Evolutionary conservation across 2,113 vertebrate species (phyloP).

Genomic region (Ascaphus truei): DNA sequence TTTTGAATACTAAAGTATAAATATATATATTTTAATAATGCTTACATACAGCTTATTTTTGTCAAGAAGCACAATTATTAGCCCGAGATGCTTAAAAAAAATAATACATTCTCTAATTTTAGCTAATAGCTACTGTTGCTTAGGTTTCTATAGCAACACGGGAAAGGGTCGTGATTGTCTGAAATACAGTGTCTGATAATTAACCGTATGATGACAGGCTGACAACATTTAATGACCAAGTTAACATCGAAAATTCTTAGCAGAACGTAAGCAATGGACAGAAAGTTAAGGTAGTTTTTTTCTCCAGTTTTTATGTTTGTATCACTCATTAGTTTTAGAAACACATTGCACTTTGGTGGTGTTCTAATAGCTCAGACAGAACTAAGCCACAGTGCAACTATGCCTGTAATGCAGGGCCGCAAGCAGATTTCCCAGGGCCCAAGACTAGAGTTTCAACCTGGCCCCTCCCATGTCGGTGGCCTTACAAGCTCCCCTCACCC

Average conservation of each 20-base stretch:
- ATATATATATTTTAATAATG: neutral
- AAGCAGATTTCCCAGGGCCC: neutral
- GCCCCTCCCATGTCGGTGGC: too few relatives aligned
- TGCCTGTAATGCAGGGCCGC: neutral
- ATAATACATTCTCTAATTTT: conserved; percentile 56
- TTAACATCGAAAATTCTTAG: conserved; percentile 53
- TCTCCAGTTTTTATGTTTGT: neutral
- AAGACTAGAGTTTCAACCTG: too few relatives aligned
- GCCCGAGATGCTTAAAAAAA: conserved; percentile 44
- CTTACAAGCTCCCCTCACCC: too few relatives aligned
- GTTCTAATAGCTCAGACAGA: neutral
- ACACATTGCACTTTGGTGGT: neutral
- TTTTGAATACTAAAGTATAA: neutral
- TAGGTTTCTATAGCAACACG: conserved; percentile 68
- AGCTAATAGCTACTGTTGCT: conserved; percentile 51
- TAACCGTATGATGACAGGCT: conserved; percentile 55
- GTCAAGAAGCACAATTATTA: conserved; percentile 47
- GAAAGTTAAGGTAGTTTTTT: too few relatives aligned
- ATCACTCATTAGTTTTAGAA: too few relatives aligned
- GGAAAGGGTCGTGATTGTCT: conserved; percentile 56
- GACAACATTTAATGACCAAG: conserved; percentile 63
- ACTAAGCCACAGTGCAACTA: neutral
- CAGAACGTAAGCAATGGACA: conserved; percentile 48
- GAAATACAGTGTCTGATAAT: conserved; percentile 58
- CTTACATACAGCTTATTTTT: neutral